A percentile compares a stretch with the other conserved stretches of the same genome.
Evolutionary conservation across 1,140 invertebrate genomes (phyloP).

Genomic region (Meteorus sp.): DNA sequence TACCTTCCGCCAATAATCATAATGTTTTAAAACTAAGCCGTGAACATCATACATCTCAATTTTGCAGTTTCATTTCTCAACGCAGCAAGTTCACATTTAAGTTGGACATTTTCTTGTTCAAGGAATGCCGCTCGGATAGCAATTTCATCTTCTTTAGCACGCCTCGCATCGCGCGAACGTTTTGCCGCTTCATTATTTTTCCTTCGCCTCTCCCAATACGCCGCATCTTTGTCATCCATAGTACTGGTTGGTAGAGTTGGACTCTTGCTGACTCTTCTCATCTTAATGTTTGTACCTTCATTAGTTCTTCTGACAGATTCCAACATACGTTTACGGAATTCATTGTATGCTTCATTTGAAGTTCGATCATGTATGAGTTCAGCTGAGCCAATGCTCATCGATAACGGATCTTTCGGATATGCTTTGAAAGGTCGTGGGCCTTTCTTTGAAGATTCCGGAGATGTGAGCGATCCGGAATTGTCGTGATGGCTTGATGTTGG

Average conservation of each 20-base stretch:
- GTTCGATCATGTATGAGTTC: conserved; percentile 58
- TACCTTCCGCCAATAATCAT: not conserved
- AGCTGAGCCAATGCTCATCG: conserved; percentile 58
- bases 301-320: conserved; percentile 66
- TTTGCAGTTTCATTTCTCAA: conserved; percentile 64
- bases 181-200: conserved; percentile 98
- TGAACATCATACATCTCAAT: conserved; percentile 61
- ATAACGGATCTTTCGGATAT: conserved; percentile 69
- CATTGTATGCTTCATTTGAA: conserved; percentile 65
- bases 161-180: conserved; percentile 84
- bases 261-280: conserved; percentile 60
- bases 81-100: conserved; percentile 67
- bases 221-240: conserved; percentile 70
- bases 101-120: conserved; percentile 76
- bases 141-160: conserved; percentile 90
- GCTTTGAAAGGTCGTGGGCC: conserved; percentile 69
- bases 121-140: conserved; percentile 84
- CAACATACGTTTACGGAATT: conserved; percentile 69
- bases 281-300: conserved; percentile 68
- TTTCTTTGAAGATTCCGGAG: conserved; percentile 42
- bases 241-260: conserved; percentile 44
- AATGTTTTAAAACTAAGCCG: conserved; percentile 17
- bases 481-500: conserved; percentile 2
- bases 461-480: not conserved
- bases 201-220: conserved; percentile 83